Conservation (phyloP, 2,113 vertebrate species). For the Motacilla alba region DNA sequence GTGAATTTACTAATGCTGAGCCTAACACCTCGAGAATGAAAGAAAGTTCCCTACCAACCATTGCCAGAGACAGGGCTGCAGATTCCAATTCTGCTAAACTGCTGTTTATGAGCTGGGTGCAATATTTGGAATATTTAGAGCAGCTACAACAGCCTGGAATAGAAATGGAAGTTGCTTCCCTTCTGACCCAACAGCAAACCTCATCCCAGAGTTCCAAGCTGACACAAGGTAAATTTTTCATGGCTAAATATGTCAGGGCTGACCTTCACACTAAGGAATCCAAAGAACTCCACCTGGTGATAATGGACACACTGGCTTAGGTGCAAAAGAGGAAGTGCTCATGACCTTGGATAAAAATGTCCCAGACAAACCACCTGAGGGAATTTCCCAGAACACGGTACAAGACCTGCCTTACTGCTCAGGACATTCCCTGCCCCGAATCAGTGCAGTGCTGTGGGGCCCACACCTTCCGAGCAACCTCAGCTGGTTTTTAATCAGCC, state of each 20-base stretch:
- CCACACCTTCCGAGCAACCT: not conserved
- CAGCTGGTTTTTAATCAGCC: not conserved
- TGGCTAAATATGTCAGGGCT: not conserved
- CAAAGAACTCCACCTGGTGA: not conserved
- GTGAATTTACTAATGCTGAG: constrained; percentile 2
- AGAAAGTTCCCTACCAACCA: not conserved
- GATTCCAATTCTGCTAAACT: not conserved
- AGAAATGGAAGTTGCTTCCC: not conserved
- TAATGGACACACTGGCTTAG: not conserved
- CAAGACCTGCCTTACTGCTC: not conserved
- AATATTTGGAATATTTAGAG: not conserved
- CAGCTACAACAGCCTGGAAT: not conserved
- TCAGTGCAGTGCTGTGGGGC: not conserved
- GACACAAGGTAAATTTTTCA: not conserved
- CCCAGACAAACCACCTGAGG: not conserved
- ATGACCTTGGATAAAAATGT: not conserved
- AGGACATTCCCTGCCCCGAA: not conserved
- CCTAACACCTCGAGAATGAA: not conserved
- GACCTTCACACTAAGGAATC: not conserved
- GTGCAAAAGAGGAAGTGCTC: not conserved
- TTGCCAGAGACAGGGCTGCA: not conserved
- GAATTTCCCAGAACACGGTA: not conserved
- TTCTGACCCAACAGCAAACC: not conserved
- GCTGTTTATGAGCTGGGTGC: not conserved
- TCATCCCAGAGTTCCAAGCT: not conserved